Evolutionary conservation across 2,888 invertebrate genomes (phyloP).

Genomic region (Tupiocoris notatus): DNA sequence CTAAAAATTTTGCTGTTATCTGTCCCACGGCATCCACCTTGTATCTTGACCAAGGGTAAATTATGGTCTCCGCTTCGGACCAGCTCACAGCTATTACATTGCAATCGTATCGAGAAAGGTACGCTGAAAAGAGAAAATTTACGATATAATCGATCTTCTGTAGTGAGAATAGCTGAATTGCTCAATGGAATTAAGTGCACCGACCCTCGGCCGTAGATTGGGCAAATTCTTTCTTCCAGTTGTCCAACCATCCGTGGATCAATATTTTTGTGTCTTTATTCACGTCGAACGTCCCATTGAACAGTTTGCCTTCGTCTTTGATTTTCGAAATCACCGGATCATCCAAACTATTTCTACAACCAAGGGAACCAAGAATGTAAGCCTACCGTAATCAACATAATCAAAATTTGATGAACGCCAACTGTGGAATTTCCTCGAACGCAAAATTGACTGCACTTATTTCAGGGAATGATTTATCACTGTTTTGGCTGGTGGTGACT

Average conservation of each 20-base stretch:
- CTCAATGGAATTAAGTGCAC: neutral
- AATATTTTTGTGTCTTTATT: constrained; percentile 41
- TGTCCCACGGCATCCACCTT: constrained; percentile 18
- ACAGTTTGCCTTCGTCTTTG: constrained; percentile 4
- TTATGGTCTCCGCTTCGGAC: neutral
- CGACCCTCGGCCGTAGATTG: neutral
- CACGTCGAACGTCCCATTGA: constrained; percentile 15
- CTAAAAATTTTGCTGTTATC: constrained; percentile 15
- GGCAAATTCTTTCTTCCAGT: constrained; percentile 3
- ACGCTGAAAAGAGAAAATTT: constrained; percentile 22
- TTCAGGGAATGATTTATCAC: too few species aligned
- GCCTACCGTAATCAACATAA: too few species aligned
- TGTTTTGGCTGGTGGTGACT: too few species aligned
- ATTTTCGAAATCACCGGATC: neutral
- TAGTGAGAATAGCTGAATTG: neutral
- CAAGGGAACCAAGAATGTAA: neutral
- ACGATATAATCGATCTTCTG: too few species aligned
- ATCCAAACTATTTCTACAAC: neutral
- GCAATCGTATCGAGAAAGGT: constrained; percentile 11
- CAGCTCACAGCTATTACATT: constrained; percentile 44
- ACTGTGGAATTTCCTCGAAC: too few species aligned
- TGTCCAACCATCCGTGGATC: constrained; percentile 45
- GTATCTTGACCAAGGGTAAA: neutral
- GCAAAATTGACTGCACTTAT: too few species aligned
- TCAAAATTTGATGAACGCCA: too few species aligned